A percentile compares a stretch with the other conserved stretches of the same genome.
These are phyloP conservation scores for Theonella swinhoei DNA, from an alignment of 37 sponge, comb jelly and placozoan species.

Conservation along the genomic window DNA sequence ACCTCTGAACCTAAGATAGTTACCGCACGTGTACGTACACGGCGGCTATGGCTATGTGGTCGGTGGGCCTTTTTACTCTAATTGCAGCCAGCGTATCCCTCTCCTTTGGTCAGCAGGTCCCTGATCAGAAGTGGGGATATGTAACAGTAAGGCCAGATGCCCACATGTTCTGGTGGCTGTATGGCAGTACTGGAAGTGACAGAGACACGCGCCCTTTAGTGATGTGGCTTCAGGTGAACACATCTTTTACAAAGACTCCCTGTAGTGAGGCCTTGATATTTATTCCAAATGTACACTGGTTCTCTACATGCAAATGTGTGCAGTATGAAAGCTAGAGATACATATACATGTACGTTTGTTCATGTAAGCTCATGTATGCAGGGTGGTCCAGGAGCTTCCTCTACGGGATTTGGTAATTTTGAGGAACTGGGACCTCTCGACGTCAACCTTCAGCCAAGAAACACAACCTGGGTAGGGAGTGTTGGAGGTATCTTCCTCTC, in stretches of 20 bases:
- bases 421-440: conserved; percentile 81
- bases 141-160: conserved; percentile 73
- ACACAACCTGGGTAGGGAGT: conserved; percentile 64
- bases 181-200: conserved; percentile 31
- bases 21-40: too few species aligned
- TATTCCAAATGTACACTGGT: not conserved
- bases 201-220: conserved; percentile 69
- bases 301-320: not conserved
- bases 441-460: conserved; percentile 61
- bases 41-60: conserved; percentile 1
- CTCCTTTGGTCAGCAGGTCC: conserved; percentile 17
- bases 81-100: not conserved
- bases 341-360: too few species aligned
- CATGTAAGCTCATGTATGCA: not conserved
- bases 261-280: not conserved
- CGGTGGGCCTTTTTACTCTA: not conserved
- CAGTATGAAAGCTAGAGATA: too few species aligned
- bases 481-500: not conserved
- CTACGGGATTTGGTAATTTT: conserved; percentile 94
- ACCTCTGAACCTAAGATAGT: too few species aligned
- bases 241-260: not conserved
- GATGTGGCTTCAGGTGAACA: conserved; percentile 85
- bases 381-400: conserved; percentile 90
- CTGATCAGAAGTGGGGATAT: conserved; percentile 79
- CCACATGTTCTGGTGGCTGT: conserved; percentile 94